A percentile compares a stretch with the other conserved stretches of the same genome.
phyloP scores from a whole-genome alignment of 2,888 invertebrate genomes.

The Polietes domitor region DNA sequence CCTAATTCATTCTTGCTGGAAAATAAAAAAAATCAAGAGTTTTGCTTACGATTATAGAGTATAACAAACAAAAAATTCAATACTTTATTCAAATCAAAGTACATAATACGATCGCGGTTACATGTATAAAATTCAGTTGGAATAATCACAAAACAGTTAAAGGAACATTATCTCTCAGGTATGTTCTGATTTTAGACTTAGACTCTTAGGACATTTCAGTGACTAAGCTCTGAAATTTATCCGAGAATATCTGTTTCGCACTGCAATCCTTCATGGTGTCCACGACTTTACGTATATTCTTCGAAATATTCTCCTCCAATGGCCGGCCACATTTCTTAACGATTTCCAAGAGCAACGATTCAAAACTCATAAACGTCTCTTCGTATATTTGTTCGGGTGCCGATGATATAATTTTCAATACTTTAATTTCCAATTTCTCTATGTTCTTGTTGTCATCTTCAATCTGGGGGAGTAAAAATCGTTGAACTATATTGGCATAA shows the following conservation, averaged over 20 bases:
- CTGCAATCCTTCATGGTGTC: conserved; percentile 72
- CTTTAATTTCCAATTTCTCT: conserved; percentile 71
- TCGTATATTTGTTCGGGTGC: conserved; percentile 72
- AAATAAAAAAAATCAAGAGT: neutral
- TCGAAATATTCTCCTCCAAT: conserved; percentile 66
- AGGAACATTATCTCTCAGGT: neutral
- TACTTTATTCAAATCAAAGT: conserved; percentile 23
- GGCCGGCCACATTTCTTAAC: conserved; percentile 68
- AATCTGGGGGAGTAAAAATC: conserved; percentile 71
- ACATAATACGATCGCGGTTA: neutral
- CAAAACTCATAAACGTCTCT: conserved; percentile 74
- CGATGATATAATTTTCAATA: conserved; percentile 72
- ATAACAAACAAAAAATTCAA: conserved; percentile 23
- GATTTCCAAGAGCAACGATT: conserved; percentile 71
- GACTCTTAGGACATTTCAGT: conserved; percentile 62
- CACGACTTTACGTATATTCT: conserved; percentile 69
- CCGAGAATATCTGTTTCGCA: conserved; percentile 72
- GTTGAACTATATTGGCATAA: conserved; percentile 73
- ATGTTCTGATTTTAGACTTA: neutral
- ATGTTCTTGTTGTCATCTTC: conserved; percentile 70
- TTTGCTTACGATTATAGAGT: neutral
- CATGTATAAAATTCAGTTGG: conserved; percentile 1
- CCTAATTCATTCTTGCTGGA: no score
- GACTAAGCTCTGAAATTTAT: conserved; percentile 70
- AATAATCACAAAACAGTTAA: neutral